Evolutionary conservation across 2,113 vertebrate genomes (phyloP).

Genomic region (Psettodes erumei): DNA sequence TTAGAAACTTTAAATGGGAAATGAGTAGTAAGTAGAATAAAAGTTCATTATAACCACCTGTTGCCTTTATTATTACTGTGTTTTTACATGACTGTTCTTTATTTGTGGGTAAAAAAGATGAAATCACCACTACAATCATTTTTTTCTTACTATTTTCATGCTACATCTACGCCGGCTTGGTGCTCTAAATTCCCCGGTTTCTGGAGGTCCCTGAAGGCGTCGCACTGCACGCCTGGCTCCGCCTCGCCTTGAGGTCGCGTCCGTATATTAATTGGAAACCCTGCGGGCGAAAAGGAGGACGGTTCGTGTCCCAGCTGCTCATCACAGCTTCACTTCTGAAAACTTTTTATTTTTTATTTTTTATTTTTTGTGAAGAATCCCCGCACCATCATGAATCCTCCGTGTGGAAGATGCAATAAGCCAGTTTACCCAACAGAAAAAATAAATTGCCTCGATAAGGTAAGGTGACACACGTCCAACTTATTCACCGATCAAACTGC

Average conservation of each 20-base stretch:
- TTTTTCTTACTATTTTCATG: neutral
- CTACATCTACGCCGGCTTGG: neutral
- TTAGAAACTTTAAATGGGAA: neutral
- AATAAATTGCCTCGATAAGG: conserved; percentile 97
- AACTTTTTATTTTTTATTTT: neutral
- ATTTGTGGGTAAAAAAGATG: neutral
- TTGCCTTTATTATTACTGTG: neutral
- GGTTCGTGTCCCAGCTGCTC: neutral
- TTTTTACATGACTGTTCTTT: neutral
- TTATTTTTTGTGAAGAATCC: neutral
- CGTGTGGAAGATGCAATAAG: conserved; percentile 93
- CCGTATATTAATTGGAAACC: conserved; percentile 33
- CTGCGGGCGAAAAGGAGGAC: conserved; percentile 18
- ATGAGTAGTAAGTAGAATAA: neutral
- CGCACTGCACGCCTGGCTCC: conserved; percentile 32
- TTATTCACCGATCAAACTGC: neutral
- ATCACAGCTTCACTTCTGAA: neutral
- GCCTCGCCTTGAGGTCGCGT: conserved; percentile 32
- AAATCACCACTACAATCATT: neutral
- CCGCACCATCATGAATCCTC: conserved; percentile 88
- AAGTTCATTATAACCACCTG: neutral
- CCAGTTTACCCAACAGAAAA: conserved; percentile 98
- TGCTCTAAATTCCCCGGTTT: neutral
- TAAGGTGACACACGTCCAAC: conserved; percentile 64
- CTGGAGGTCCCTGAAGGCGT: neutral